Conservation (phyloP, 1,140 invertebrate genomes). For the Zaprionus tsacasi region DNA sequence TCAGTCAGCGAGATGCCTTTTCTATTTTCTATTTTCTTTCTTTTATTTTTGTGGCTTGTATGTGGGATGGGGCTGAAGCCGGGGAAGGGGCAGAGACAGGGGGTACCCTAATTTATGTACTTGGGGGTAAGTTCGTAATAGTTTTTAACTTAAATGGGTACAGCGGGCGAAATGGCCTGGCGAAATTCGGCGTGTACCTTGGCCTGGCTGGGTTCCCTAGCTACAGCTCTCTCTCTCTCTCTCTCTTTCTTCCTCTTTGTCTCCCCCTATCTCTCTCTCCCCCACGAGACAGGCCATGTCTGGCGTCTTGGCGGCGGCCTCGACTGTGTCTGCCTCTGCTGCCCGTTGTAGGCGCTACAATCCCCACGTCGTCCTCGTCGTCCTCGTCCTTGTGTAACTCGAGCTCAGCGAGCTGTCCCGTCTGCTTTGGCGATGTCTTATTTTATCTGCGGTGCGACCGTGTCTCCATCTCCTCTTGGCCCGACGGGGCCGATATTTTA, state of each 20-base stretch:
- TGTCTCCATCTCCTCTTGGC: not conserved
- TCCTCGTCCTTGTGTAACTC: constrained; percentile 18
- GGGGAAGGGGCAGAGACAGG: not conserved
- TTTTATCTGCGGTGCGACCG: constrained; percentile 61
- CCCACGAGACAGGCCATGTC: constrained; percentile 15
- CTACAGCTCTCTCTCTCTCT: not conserved
- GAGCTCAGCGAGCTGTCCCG: constrained; percentile 20
- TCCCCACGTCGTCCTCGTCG: constrained; percentile 20
- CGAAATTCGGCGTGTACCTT: constrained; percentile 37
- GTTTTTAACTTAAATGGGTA: constrained; percentile 75
- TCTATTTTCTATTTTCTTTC: constrained; percentile 3
- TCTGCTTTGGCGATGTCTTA: constrained; percentile 59
- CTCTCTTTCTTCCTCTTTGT: not conserved
- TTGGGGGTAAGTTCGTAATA: constrained; percentile 68
- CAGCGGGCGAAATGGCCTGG: constrained; percentile 12
- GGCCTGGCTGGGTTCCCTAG: constrained; percentile 2
- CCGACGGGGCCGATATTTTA: constrained; percentile 70
- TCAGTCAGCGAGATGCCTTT: constrained; percentile 18
- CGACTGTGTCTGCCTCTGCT: constrained; percentile 13
- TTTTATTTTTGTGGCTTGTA: constrained; percentile 3
- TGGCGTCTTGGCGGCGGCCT: constrained; percentile 61
- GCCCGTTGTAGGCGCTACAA: constrained; percentile 42
- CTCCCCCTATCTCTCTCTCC: not conserved
- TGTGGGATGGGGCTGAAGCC: not conserved
- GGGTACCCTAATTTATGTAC: constrained; percentile 70